These are phyloP conservation scores for Pteromalus puparum DNA, from an alignment of 1,140 invertebrate species.

Conservation along the genomic window DNA sequence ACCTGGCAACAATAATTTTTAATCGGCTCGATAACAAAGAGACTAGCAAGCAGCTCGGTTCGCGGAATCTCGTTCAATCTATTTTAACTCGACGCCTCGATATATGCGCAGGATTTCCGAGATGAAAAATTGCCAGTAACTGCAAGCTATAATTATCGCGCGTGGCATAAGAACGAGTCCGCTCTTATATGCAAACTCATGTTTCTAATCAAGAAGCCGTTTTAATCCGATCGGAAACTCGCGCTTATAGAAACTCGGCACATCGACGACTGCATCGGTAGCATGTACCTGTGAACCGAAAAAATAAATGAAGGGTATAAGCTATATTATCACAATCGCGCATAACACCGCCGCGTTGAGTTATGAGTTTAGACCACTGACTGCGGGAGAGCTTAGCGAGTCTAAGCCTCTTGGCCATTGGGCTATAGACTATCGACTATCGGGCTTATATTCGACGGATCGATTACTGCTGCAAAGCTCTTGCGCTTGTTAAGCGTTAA, in stretches of 20 bases:
- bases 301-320: neutral
- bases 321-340: neutral
- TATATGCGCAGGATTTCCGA: neutral
- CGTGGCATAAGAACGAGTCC: too few species aligned
- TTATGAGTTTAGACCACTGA: constrained; percentile 14
- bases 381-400: neutral
- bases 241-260: neutral
- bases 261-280: neutral
- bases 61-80: neutral
- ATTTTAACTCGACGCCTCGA: neutral
- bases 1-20: too few species aligned
- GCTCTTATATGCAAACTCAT: neutral
- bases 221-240: neutral
- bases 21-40: neutral
- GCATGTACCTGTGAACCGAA: neutral
- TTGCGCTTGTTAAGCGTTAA: neutral
- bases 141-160: neutral
- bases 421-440: neutral
- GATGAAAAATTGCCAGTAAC: neutral
- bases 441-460: constrained; percentile 13
- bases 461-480: neutral
- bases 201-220: neutral
- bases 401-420: neutral
- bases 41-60: neutral
- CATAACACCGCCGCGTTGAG: neutral